Conservation (phyloP, 1,140 invertebrate genomes). For the Drosophila bocqueti region DNA sequence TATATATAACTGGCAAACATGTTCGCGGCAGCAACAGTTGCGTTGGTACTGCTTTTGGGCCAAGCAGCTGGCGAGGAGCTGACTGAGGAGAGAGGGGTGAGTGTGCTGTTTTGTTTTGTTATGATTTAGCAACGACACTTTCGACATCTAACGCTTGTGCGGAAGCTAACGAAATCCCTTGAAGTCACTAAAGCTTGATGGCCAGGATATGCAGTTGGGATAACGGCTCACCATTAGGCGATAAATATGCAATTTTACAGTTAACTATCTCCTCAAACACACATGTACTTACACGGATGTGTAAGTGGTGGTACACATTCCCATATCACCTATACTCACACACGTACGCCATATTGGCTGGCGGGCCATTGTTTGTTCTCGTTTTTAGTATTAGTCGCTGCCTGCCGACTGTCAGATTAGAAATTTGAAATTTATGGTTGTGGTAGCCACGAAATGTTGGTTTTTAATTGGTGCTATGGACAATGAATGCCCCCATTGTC, state of each 20-base stretch:
- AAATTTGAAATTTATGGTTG: too few relatives aligned
- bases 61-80: constrained; percentile 59
- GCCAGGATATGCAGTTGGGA: constrained; percentile 17
- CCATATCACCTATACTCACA: too few relatives aligned
- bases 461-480: too few relatives aligned
- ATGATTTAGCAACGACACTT: constrained; percentile 59
- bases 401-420: too few relatives aligned
- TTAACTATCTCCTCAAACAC: constrained; percentile 50
- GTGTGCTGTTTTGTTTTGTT: constrained; percentile 67
- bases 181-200: constrained; percentile 46
- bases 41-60: constrained; percentile 60
- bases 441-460: too few relatives aligned
- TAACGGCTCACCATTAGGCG: constrained; percentile 34
- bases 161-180: constrained; percentile 37
- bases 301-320: too few relatives aligned
- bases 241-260: constrained; percentile 57
- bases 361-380: too few relatives aligned
- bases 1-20: too few relatives aligned
- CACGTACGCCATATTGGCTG: too few relatives aligned
- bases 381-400: too few relatives aligned
- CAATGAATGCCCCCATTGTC: too few relatives aligned
- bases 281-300: constrained; percentile 40
- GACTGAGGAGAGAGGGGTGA: constrained; percentile 52
- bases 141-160: constrained; percentile 66
- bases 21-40: constrained; percentile 73